phyloP scores from a whole-genome alignment of 2,113 vertebrate genomes.

The Amazona guildingii region DNA sequence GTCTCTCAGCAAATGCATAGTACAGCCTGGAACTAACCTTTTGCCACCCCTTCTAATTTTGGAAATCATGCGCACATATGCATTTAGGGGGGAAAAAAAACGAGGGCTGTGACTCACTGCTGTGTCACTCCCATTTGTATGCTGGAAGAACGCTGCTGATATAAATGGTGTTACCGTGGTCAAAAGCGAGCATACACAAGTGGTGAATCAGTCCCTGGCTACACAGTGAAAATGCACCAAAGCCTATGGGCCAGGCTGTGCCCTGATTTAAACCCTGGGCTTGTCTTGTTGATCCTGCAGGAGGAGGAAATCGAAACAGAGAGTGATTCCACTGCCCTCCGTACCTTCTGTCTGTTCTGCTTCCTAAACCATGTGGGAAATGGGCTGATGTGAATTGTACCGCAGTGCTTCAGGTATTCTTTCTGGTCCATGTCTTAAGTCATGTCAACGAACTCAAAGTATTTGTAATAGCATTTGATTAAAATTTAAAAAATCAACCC shows the following conservation, averaged over 20 bases:
- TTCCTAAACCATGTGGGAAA: neutral
- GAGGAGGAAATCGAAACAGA: neutral
- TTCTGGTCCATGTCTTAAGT: neutral
- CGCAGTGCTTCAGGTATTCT: neutral
- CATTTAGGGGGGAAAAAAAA: neutral
- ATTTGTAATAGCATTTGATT: neutral
- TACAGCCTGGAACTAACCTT: slow-evolving; percentile 40
- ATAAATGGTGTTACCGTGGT: neutral
- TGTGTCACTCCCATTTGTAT: slow-evolving; percentile 27
- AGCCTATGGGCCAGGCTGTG: neutral
- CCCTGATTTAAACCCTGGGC: neutral
- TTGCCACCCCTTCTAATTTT: slow-evolving; percentile 46
- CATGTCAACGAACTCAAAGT: neutral
- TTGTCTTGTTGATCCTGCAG: neutral
- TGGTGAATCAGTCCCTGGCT: slow-evolving; percentile 9
- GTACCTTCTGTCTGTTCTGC: neutral
- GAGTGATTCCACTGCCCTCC: neutral
- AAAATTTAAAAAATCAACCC: neutral
- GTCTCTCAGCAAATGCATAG: neutral
- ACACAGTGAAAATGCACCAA: neutral
- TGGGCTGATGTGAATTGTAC: neutral
- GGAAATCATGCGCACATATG: slow-evolving; percentile 48
- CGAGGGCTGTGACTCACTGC: slow-evolving; percentile 36
- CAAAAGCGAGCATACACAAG: neutral
- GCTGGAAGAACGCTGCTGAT: slow-evolving; percentile 11